Percentiles rank a stretch among this genome's conserved stretches.
phyloP scores from a whole-genome alignment of 2,888 invertebrate species.

The Sepiola atlantica region DNA sequence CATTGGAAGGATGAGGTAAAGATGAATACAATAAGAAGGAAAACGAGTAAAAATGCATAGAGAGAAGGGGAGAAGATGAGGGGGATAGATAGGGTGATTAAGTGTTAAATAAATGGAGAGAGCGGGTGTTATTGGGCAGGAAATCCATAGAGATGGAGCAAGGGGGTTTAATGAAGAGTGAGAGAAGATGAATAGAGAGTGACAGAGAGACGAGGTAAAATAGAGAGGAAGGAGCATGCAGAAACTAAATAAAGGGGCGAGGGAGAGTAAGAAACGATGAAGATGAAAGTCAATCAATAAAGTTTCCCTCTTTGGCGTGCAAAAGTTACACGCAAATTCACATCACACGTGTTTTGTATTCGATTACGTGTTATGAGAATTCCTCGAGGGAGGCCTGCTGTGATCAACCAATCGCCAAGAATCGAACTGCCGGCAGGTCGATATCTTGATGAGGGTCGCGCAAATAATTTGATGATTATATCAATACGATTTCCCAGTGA shows the following conservation, averaged over 20 bases:
- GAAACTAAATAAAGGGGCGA: no score
- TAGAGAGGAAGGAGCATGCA: neutral
- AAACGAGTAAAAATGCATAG: no score
- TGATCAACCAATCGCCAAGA: neutral
- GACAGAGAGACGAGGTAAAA: neutral
- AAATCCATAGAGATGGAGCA: neutral
- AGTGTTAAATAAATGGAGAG: accelerated
- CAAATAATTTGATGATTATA: neutral
- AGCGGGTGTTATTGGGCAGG: no score
- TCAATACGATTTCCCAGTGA: neutral
- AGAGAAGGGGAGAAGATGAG: neutral
- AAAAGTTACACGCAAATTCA: neutral
- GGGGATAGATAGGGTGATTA: neutral
- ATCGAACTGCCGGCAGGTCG: constrained; percentile 32
- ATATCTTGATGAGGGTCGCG: neutral
- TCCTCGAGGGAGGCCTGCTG: neutral
- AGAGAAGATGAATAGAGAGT: no score
- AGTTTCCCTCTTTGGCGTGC: neutral
- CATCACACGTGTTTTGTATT: neutral
- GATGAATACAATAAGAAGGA: no score
- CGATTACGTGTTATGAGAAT: neutral
- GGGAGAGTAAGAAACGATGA: neutral
- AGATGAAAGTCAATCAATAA: neutral
- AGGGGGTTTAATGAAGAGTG: neutral
- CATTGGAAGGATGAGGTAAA: no score